Percentiles rank a stretch among this genome's conserved stretches.
Conservation (phyloP, 2,797 vertebrate genomes). For the Coregonus suidteri region DNA sequence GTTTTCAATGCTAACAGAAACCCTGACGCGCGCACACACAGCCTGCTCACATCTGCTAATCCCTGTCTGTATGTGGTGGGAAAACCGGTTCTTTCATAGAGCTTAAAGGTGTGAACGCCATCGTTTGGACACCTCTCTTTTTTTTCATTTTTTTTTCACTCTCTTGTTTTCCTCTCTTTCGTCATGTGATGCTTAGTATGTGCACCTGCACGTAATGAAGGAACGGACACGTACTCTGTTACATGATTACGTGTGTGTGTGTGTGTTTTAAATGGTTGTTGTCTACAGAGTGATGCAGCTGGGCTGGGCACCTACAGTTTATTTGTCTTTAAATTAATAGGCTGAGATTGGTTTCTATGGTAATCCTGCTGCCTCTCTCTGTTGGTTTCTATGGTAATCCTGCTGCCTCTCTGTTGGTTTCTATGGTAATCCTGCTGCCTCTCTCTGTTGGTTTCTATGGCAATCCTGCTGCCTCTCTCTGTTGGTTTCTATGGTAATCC, state of each 20-base stretch:
- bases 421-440: constrained; percentile 51
- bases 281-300: no score
- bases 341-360: constrained; percentile 67
- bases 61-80: constrained; percentile 48
- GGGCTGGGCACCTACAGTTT: constrained; percentile 1
- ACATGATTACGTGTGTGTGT: constrained; percentile 32
- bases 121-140: constrained; percentile 44
- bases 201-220: constrained; percentile 50
- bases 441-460: no score
- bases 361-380: constrained; percentile 32
- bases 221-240: constrained; percentile 37
- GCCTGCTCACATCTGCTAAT: constrained; percentile 56
- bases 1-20: no score
- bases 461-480: not conserved
- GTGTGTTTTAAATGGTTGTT: constrained; percentile 10
- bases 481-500: no score
- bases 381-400: no score
- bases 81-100: constrained; percentile 58
- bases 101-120: constrained; percentile 59
- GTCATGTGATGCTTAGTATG: constrained; percentile 44
- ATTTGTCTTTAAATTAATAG: constrained; percentile 52
- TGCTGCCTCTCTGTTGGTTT: constrained; percentile 39
- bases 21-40: constrained; percentile 15
- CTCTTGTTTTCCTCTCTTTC: constrained; percentile 37
- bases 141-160: constrained; percentile 8